Conservation (phyloP, 2,113 vertebrate genomes). For the Aplodontia rufa region DNA sequence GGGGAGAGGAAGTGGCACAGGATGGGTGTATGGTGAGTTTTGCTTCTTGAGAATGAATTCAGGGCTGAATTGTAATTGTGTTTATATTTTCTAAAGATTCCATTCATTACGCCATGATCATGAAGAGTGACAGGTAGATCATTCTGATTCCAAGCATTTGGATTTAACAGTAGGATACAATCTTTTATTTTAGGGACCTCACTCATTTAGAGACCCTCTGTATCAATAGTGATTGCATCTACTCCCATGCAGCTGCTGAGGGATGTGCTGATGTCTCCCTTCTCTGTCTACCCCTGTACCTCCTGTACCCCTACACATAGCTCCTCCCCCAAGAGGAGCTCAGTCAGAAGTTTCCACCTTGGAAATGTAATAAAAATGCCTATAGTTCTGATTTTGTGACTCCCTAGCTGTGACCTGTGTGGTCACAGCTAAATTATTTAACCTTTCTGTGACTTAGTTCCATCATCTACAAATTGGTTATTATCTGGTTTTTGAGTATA, state of each 20-base stretch:
- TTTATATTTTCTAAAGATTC: not conserved
- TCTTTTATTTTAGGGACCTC: not conserved
- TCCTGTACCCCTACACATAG: no score
- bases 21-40: not conserved
- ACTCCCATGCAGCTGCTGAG: no score
- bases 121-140: not conserved
- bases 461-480: slow-evolving; percentile 31
- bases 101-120: not conserved
- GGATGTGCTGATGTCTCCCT: no score
- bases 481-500: slow-evolving; percentile 5
- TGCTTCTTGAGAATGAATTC: not conserved
- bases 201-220: not conserved
- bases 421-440: slow-evolving; percentile 6
- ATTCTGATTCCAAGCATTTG: not conserved
- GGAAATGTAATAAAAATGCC: slow-evolving; percentile 24
- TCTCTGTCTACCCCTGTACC: no score
- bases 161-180: slow-evolving; percentile 6
- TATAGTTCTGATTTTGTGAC: not conserved
- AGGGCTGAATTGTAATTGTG: not conserved
- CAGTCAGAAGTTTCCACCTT: not conserved
- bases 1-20: not conserved
- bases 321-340: no score
- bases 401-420: not conserved
- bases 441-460: slow-evolving; percentile 55
- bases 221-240: not conserved